Percentiles rank a stretch among this genome's conserved stretches.
Evolutionary conservation across 2,113 vertebrate species (phyloP).

Genomic region (Silurus glanis): DNA sequence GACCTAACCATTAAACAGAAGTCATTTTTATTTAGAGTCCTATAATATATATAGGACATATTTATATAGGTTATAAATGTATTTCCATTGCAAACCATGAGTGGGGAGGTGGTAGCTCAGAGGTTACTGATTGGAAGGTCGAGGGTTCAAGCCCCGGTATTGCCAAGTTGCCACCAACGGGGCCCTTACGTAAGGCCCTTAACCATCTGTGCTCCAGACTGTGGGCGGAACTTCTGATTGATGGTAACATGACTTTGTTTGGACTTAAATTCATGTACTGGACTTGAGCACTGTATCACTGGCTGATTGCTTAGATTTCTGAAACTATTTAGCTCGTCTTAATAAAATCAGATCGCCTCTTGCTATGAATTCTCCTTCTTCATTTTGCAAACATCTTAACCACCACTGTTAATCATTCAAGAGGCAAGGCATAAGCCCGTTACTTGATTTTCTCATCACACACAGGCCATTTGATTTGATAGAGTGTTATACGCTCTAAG

Average conservation of each 20-base stretch:
- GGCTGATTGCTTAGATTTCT: not conserved
- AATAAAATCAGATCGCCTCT: not conserved
- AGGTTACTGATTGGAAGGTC: no score
- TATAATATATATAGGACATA: no score
- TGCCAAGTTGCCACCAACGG: no score
- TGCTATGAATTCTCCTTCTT: not conserved
- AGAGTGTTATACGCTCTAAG: constrained; percentile 10
- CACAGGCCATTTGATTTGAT: constrained; percentile 29
- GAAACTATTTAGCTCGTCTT: not conserved
- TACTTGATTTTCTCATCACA: constrained; percentile 21
- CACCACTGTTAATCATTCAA: not conserved
- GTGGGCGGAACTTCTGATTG: not conserved
- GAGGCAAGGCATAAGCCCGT: not conserved
- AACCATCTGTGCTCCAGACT: not conserved
- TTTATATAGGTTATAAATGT: not conserved
- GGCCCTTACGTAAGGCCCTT: no score
- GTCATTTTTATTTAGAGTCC: not conserved
- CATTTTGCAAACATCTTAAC: constrained; percentile 16
- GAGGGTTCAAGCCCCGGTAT: no score
- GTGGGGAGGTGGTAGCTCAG: no score
- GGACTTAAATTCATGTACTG: not conserved
- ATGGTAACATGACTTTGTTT: not conserved
- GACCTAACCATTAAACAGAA: not conserved
- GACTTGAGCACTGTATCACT: not conserved
- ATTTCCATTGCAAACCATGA: not conserved